Base-by-base conservation (phyloP, 1,140 invertebrate species). In the Thaumatotibia leucotreta region DNA sequence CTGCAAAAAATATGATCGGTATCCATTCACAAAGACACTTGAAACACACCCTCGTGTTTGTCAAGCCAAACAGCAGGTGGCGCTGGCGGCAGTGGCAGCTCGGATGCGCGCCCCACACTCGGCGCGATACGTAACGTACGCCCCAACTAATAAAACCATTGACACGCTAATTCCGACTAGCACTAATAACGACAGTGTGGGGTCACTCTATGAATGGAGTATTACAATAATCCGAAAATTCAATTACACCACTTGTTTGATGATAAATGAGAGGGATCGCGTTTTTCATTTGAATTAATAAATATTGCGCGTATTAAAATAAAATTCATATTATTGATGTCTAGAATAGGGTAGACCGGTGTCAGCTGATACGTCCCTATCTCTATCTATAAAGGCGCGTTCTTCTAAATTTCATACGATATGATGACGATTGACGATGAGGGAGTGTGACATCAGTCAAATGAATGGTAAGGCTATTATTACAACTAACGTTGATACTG, bases 181-280 rank as follows among this genome's bases (percentile, higher is more conserved):
- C 10, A 11, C 32, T 33, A 33, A 9, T 11, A 33, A n/a, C 10
- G 5, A n/a, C 35, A 39, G 14, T 20, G n/a, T 45, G 14, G 39
- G 50, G 49, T 50, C 49, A 50, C 11, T 39, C 39, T n/a, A 52
- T 52, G 50, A 52, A 52, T 52, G 10, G 9, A 11, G 24, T 52
- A 52, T 52, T 52, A 24, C 50, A 27, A 27, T 52, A 27, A 52
- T 52, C 50, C 50, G 10, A 5, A 24, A 52, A 52, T 52, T 11
- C 50, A 52, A 52, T 52, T 52, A 52, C 50, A n/a, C 2, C 23
- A 52, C 50, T 52, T 52, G 50, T 52, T 52, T 52, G 50, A 52
- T 52, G 11, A 32, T 32, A 5, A 24, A 11, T 52, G 50, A 33
- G 8, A 32, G 32, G 32, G 32, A 14, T 20, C 14, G 6, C 39